phyloP scores from a whole-genome alignment of 2,888 invertebrate genomes.

The Drosophila gaucha region DNA sequence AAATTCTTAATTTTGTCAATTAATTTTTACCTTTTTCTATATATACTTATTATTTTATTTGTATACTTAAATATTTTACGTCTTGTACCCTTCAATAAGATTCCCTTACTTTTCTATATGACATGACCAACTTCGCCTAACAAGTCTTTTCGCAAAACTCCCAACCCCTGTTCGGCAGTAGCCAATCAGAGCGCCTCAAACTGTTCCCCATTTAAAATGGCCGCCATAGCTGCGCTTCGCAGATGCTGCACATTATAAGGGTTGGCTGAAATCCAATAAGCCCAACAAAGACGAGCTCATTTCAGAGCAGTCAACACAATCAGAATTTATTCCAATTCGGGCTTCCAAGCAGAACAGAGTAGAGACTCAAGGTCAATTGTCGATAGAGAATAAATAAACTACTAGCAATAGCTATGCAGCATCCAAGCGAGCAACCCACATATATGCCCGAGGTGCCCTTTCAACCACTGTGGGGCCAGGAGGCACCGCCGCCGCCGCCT shows the following conservation, averaged over 20 bases:
- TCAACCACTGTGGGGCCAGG: constrained; percentile 84
- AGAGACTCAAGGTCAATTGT: constrained; percentile 42
- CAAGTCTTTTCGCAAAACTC: not conserved
- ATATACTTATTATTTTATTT: not conserved
- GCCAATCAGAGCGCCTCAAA: constrained; percentile 66
- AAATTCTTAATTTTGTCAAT: too few species aligned
- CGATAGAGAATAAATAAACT: constrained; percentile 28
- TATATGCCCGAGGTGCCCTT: constrained; percentile 84
- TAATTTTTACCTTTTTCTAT: too few species aligned
- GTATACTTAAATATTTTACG: too few species aligned
- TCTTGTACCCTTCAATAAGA: not conserved
- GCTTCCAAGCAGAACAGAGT: constrained; percentile 75
- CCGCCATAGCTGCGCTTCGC: constrained; percentile 35
- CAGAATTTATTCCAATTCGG: constrained; percentile 61
- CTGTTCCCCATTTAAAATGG: constrained; percentile 81
- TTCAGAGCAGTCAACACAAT: constrained; percentile 31
- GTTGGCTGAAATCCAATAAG: constrained; percentile 72
- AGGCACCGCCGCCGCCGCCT: constrained; percentile 87
- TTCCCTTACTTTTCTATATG: not conserved
- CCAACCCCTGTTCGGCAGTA: not conserved
- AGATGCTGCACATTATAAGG: constrained; percentile 39
- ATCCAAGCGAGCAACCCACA: constrained; percentile 82
- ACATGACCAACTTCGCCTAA: too few species aligned
- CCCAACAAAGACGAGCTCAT: constrained; percentile 18
- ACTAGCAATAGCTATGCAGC: too few species aligned